Base-by-base conservation (phyloP, 1,140 invertebrate species). In the Megalonaias nervosa region DNA sequence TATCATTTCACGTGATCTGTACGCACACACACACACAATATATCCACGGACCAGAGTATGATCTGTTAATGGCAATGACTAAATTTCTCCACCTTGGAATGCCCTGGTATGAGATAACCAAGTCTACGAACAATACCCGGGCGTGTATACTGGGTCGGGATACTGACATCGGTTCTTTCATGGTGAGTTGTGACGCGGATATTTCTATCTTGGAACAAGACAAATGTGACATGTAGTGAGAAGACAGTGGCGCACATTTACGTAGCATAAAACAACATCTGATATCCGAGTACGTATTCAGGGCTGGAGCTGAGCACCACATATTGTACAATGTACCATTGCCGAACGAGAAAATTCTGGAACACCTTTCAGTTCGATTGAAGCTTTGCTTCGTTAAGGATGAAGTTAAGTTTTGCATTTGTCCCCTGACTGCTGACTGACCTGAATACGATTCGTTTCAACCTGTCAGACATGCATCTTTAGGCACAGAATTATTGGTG, bases 1-100 rank as follows among this genome's bases (percentile, higher is more conserved):
- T 81, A 77, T 81, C 13, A 86, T 85, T 68, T 84, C 86, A 57
- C 85, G 84, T 19, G 88, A 89, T 61, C 71, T 89, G 13, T 2
- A 26, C 26, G 26, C 26, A 26, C 2, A 2, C 26, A 26, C 88
- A 89, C 71, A 75, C 75, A 1, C 79, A 81, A 1, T 86, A 83
- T 64, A 58, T 79, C 55, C 59, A 78, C 38, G 86, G 88, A 6
- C 88, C 87, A 16, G 85, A 81, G 2, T 88, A 89, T 67, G 87
- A 89, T 71, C 76, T 89, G 0, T 62, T 78, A 15, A 82, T 75
- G 12, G 84, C 87, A 9, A 89, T 89, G 88, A 82, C 83, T 1
- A 88, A 88, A 74, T 82, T 89, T 72, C 70, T 86, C 17, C 85
- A 88, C 58, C 59, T 87, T 38, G 88, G 87, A 6, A 89, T 89